Base-by-base conservation (phyloP, 2,797 vertebrate genomes). In the Acanthis flammea region DNA sequence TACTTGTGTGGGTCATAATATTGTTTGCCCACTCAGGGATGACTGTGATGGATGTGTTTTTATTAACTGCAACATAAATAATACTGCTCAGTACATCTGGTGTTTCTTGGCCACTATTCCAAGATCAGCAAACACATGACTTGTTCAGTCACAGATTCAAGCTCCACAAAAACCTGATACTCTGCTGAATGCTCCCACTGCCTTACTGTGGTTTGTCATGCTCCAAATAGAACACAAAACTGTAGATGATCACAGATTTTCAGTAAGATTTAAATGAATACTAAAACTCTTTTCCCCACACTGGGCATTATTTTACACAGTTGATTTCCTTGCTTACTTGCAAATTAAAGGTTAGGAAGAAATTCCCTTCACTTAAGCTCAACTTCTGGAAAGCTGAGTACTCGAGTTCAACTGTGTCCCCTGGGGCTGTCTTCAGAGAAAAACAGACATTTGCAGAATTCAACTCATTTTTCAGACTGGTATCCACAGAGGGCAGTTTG, bases 61-160 rank as follows among this genome's bases (percentile, higher is more conserved):
- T 94, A 90, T 82, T 91, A 94, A 94, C n/a, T 96, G 82, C 79
- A 95, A 94, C 76, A 94, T 84, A 96, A 97, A 96, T 88, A 97
- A 96, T 70, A 50, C 48, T 94, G 79, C 85, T 94, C 28, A 0
- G 92, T 92, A 91, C 94, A 95, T 92, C 91, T 96, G 85, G 94
- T 96, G 79, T 96, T 95, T 96, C 92, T 95, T 96, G 92, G 95
- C 83, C 45, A 28, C 79, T 47, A 19, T 81, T 95, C 92, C 90
- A 94, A 89, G 79, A 96, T 86, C 92, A 95, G 94, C 94, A 96
- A 94, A 94, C 79, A 75, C 25, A 77, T 74, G 76, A 94, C 48
- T 91, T 74, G 33, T 62, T 92, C 85, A 78, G 66, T 80, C 70
- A 76, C 33, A 68, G 62, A 84, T 61, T 88, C 55, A 58, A 72